phyloP scores from a whole-genome alignment of 2,888 invertebrate species.

The Hymenopus coronatus region DNA sequence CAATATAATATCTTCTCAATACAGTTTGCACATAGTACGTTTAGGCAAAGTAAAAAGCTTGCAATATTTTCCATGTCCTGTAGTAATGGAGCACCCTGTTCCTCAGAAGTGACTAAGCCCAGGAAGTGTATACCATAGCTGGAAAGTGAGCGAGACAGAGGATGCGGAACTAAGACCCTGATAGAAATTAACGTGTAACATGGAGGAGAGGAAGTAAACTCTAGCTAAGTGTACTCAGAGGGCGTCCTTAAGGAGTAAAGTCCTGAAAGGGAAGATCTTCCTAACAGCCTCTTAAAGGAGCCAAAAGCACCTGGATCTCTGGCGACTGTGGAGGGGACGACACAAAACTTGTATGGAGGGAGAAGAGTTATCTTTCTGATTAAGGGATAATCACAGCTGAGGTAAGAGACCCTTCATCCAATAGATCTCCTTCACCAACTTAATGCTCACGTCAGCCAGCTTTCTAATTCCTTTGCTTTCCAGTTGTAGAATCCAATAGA shows the following conservation, averaged over 20 bases:
- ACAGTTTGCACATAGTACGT: too few relatives aligned
- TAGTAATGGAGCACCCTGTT: background rate
- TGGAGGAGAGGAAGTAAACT: background rate
- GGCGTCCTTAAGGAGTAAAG: background rate
- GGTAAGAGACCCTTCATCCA: too few relatives aligned
- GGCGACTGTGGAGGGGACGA: background rate
- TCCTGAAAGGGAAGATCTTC: background rate
- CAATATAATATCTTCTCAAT: too few relatives aligned
- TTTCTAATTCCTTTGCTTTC: too few relatives aligned
- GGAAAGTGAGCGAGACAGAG: background rate
- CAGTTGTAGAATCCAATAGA: too few relatives aligned
- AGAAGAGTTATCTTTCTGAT: background rate
- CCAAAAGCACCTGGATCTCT: background rate
- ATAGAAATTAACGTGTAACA: constrained; percentile 20
- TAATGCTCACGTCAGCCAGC: too few relatives aligned
- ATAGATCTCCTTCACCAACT: too few relatives aligned
- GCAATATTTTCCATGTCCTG: too few relatives aligned
- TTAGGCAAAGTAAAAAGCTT: too few relatives aligned
- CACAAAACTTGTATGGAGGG: background rate
- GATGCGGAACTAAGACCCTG: constrained; percentile 6
- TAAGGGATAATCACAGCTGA: too few relatives aligned
- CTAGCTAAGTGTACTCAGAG: constrained; percentile 1
- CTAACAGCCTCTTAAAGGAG: background rate
- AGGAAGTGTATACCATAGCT: background rate
- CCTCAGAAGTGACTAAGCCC: background rate